Base-by-base conservation (phyloP, 2,113 vertebrate genomes). In the Microtus richardsoni region DNA sequence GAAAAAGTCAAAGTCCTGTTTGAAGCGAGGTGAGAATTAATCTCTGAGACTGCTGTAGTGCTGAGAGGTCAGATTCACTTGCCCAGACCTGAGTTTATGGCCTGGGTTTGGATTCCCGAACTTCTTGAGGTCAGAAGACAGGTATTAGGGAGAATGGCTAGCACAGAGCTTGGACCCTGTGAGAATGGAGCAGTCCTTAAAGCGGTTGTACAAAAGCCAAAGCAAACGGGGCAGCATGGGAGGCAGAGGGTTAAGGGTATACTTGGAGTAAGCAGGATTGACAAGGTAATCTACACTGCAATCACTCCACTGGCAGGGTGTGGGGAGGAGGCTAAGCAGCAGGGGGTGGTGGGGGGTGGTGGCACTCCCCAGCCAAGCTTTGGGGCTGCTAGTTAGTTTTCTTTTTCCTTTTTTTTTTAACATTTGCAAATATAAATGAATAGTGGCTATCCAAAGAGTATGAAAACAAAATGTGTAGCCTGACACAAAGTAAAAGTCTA, bases 401-500 rank as follows among this genome's bases (percentile, higher is more conserved):
- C 9, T 39, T 60, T 22, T 16, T 68, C 1, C 2, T 79, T 52
- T 21, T 41, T 14, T 52, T n/a, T 85, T 90, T 66, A 71, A 88
- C 49, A 82, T 74, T 41, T 90, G 62, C 39, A 86, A 75, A 91
- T 22, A 28, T 16, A 39, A 47, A 58, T 64, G 73, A 77, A 77
- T 75, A 94, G 44, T 58, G 78, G 91, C 2, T 33, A 77, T 87
- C 17, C 79, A 39, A 91, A 92, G 17, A 88, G 77, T 91, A 52
- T 73, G 39, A 91, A 95, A 96, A 96, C 49, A 94, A 96, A 95
- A 95, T 64, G 28, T 49, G 47, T 2, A 80, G 66, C 79, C 80
- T 54, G 47, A 85, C 3, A 91, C 86, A 82, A 96, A 95, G 68
- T 60, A 85, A 60, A 73, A 85, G 68, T 88, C 36, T 66, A 92